phyloP scores from a whole-genome alignment of 1,140 invertebrate genomes.

The Catajapyx aquilonaris region DNA sequence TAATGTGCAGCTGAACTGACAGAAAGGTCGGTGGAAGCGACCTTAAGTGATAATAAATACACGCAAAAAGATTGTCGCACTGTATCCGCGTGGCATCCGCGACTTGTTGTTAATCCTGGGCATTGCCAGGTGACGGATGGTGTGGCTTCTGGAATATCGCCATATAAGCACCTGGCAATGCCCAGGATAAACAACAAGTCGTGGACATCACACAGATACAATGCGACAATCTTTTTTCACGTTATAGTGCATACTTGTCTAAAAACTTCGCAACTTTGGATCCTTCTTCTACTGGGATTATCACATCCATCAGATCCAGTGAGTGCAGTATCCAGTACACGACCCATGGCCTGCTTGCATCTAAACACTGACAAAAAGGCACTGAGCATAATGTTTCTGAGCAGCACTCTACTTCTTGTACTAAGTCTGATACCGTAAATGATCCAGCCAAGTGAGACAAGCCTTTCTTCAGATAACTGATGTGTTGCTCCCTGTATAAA shows the following conservation, averaged over 20 bases:
- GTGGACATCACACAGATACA: too few relatives aligned
- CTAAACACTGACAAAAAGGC: slow-evolving; percentile 63
- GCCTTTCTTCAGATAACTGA: too few relatives aligned
- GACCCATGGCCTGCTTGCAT: slow-evolving; percentile 86
- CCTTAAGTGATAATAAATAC: background rate
- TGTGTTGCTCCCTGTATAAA: too few relatives aligned
- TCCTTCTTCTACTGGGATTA: slow-evolving; percentile 40
- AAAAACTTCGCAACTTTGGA: slow-evolving; percentile 45
- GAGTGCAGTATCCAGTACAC: slow-evolving; percentile 90
- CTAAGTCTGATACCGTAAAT: too few relatives aligned
- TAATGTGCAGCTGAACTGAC: too few relatives aligned
- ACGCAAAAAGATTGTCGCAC: background rate
- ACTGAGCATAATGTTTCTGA: too few relatives aligned
- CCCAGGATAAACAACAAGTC: too few relatives aligned
- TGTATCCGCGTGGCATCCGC: background rate
- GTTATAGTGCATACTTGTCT: slow-evolving; percentile 19
- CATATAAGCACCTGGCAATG: background rate
- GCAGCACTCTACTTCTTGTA: too few relatives aligned
- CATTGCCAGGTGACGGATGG: slow-evolving; percentile 2
- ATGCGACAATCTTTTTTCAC: slow-evolving; percentile 1
- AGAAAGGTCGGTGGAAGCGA: background rate
- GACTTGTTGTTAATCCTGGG: background rate
- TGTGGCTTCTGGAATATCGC: background rate
- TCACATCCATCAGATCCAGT: slow-evolving; percentile 54
- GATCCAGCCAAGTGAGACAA: too few relatives aligned